Base-by-base conservation (phyloP, 2,888 invertebrate genomes). In the Drosophila tripunctata region DNA sequence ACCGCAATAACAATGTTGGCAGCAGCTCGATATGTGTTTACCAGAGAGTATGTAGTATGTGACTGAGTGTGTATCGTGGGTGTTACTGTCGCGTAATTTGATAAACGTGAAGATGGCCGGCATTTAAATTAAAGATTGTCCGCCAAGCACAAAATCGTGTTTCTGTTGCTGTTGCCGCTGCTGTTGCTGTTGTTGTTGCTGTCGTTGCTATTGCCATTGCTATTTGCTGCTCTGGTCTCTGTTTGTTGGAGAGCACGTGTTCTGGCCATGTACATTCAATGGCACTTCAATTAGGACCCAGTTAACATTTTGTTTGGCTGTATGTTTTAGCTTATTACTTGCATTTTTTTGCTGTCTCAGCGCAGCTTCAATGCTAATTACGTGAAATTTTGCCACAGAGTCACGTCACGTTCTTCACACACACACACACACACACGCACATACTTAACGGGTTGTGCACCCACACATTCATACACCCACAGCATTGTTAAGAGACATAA, bases 101-200 rank as follows among this genome's bases (percentile, higher is more conserved):
- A 87, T 87, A 67, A 77, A 77, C 81, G 84, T 75, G 81, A 77
- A 80, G 81, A 81, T 81, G 84, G 87, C 76, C 87, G 65, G 74
- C 83, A 87, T 78, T 75, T 81, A 82, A 85, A 82, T 87, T 87
- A 87, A 85, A 87, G 87, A 87, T 84, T 81, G 87, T 69, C 78
- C 62, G 67, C 67, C 70, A 63, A 62, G 70, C 80, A 67, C 67
- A 86, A 73, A 84, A 82, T 57, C 55, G 67, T 69, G 51, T 78
- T 66, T 55, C 72, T 38, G 41, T 14, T 50, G 50, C 4, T 63
- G 33, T 1, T 38, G 19, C 48, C 52, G n/a, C 36, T 51, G 45
- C 0, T 48, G 43, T 7, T 36, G 41, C 10, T 43, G 45, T 41
- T 57, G 47, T 2, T 55, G 44, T 17, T 40, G 51, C 5, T 65